These are phyloP conservation scores for Rattus rattus DNA, from an alignment of 2,113 vertebrate genomes.

Conservation along the genomic window DNA sequence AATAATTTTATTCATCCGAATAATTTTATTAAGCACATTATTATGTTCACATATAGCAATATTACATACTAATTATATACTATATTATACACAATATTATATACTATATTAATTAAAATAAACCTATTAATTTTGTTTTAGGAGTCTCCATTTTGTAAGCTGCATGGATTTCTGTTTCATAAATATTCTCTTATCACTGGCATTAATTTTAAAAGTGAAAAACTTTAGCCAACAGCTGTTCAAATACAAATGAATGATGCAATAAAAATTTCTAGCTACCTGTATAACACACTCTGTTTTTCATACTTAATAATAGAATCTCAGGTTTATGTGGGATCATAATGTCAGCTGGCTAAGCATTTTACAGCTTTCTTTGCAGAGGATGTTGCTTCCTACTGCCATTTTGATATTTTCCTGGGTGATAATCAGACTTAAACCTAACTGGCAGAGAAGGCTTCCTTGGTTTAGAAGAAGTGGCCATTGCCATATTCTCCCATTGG, in stretches of 20 bases:
- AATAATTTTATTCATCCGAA: neutral
- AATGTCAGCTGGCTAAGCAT: neutral
- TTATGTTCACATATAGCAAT: neutral
- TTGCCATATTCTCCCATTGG: neutral
- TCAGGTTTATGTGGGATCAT: neutral
- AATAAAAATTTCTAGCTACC: neutral
- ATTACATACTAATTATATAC: too few relatives aligned
- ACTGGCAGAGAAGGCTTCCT: neutral
- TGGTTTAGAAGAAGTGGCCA: neutral
- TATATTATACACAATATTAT: neutral
- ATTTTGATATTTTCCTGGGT: neutral
- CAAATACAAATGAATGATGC: neutral
- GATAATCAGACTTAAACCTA: neutral
- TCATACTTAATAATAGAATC: neutral
- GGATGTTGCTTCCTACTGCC: neutral
- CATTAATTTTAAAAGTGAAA: neutral
- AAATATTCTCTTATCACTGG: neutral
- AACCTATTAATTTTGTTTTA: constrained; percentile 6
- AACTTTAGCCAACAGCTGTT: constrained; percentile 7
- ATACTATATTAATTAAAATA: neutral
- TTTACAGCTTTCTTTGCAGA: neutral
- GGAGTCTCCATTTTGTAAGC: constrained; percentile 7
- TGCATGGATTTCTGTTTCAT: neutral
- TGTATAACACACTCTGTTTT: neutral
- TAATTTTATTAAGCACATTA: neutral